Evolutionary conservation across 2,888 invertebrate species (phyloP), one percentile per base, ranked within the genome.

Genomic region (Protula sp.): DNA sequence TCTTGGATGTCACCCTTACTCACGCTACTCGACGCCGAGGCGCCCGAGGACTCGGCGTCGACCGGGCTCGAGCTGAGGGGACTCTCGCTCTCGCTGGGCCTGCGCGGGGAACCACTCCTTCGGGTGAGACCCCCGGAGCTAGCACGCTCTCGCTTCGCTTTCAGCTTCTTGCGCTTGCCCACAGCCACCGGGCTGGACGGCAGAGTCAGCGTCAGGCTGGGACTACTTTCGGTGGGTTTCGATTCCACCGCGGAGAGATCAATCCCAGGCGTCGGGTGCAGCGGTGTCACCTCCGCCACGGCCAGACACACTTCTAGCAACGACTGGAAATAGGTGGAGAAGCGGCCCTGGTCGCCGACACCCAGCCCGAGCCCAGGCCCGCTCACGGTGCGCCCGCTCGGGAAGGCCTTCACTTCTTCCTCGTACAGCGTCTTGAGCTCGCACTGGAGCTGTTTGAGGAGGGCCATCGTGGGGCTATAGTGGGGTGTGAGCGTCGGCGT

Each of bases 241-340:
- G 9, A 9, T 38, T 14, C 24, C 2, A 4, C 9, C 9, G 14
- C 30, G 22, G 54, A 1, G n/a, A 30, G 54, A 28, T 14, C 9
- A 19, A 9, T 38, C 9, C 38, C 38, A 38, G 38, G 19, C 9
- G 19, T 19, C 2, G 65, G 60, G 1, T 60, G 54, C 2, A 67
- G 62, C 2, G 67, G 51, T 2, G 64, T 65, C 19, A 75, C 70
- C 58, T 78, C 78, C 9, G 74, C 73, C 26, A 76, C 70, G 19
- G 79, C 75, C 30, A 79, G 65, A 50, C 72, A 74, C 3, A 75
- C 71, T 57, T 79, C 79, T 69, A 79, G 67, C 29, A 79, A 58
- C 9, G 76, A 66, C 51, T 79, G 79, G 63, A 79, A 75, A 61
- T 79, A 79, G 5, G 77, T 74, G 22, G 79, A 77, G 61, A 77